Evolutionary conservation across 2,888 invertebrate species (phyloP).

Genomic region (Timandra comae): DNA sequence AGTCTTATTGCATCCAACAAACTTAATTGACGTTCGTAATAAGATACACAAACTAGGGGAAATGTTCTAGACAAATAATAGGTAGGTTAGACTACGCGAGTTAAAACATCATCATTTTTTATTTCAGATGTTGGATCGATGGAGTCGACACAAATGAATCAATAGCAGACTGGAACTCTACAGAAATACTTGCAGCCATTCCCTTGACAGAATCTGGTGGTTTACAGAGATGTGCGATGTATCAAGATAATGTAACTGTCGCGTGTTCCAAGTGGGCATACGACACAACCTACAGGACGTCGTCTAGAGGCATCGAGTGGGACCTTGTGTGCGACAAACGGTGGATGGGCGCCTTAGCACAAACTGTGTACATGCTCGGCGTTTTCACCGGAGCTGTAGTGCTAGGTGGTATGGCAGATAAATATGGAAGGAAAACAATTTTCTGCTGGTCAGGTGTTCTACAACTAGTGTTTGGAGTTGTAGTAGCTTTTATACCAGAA

Average conservation of each 20-base stretch:
- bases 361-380: constrained; percentile 88
- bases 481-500: constrained; percentile 86
- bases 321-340: constrained; percentile 85
- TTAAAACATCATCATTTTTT: constrained; percentile 5
- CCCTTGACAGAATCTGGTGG: constrained; percentile 71
- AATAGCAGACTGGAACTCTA: constrained; percentile 74
- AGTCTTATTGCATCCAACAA: too few species aligned
- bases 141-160: constrained; percentile 77
- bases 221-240: constrained; percentile 79
- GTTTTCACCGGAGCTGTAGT: constrained; percentile 89
- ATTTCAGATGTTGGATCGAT: constrained; percentile 78
- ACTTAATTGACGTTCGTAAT: too few species aligned
- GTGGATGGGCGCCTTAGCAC: constrained; percentile 89
- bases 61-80: too few species aligned
- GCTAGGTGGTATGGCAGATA: constrained; percentile 88
- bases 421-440: constrained; percentile 87
- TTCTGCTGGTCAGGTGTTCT: constrained; percentile 87
- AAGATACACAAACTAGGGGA: too few species aligned
- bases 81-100: too few species aligned
- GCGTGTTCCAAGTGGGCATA: constrained; percentile 79
- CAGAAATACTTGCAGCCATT: constrained; percentile 73
- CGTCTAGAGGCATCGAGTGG: constrained; percentile 89
- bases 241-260: constrained; percentile 47
- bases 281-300: constrained; percentile 83
- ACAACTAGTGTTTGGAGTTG: constrained; percentile 82